A percentile compares a stretch with the other conserved stretches of the same genome.
Evolutionary conservation across 2,797 vertebrate genomes (phyloP).

Genomic region (Sebastes reedi): DNA sequence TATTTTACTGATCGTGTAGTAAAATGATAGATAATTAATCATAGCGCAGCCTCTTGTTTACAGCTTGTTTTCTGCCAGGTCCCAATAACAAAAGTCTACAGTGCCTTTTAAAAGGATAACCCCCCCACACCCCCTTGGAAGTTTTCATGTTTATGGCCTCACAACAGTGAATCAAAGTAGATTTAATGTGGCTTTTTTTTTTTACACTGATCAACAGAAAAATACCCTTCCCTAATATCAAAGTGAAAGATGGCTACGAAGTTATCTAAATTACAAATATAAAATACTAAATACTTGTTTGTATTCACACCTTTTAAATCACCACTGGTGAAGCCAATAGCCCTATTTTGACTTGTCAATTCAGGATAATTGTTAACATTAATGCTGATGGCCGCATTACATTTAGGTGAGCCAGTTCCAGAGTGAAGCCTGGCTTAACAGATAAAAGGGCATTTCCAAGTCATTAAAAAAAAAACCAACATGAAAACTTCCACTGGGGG

Average conservation of each 20-base stretch:
- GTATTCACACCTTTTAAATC: background rate
- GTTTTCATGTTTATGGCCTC: background rate
- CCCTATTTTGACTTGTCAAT: background rate
- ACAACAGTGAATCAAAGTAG: background rate
- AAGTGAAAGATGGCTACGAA: background rate
- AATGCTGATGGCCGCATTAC: background rate
- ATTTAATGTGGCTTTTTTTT: background rate
- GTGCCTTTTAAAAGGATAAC: background rate
- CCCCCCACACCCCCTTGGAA: rapidly evolving
- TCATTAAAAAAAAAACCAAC: background rate
- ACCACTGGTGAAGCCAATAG: background rate
- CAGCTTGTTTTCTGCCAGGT: background rate
- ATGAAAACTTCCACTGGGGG: background rate
- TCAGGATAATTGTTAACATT: background rate
- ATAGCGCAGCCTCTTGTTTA: background rate
- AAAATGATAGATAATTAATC: background rate
- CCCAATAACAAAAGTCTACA: background rate
- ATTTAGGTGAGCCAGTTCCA: background rate
- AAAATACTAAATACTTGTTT: background rate
- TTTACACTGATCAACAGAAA: background rate
- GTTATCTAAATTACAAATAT: background rate
- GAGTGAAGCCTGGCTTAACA: background rate
- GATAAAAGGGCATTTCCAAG: background rate
- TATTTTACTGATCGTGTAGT: background rate
- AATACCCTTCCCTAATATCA: background rate